Base-by-base conservation (phyloP, 1,140 invertebrate species). In the Brachionus manjavacas region DNA sequence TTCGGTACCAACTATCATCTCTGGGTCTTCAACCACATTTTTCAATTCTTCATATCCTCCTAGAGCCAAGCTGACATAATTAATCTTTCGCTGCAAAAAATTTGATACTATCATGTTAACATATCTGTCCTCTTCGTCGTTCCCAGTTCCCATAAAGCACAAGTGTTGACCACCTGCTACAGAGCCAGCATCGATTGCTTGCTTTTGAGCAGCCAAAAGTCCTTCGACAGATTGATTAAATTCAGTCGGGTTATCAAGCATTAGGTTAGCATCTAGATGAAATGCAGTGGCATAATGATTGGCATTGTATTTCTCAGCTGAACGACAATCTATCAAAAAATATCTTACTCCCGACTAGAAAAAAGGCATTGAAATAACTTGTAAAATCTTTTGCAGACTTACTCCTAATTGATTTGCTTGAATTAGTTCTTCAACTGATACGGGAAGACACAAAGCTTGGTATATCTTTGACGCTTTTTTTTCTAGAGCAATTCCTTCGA, bases 101-200 rank as follows among this genome's bases (percentile, higher is more conserved):
- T 95, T 95, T 8, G 96, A 95, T 9, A 99, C 94, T 31, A 98
- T 96, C 97, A 99, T 99, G 87, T 98, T 94, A 4, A 97, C 95
- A 89, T 96, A 97, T 87, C 94, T 94, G 89, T 99, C 97, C 90
- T 98, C 96, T 88, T 97, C 95, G 87, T 95, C 93, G 95, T 94
- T 86, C 94, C 93, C 41, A 86, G 95, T 97, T 72, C 97, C 97
- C 86, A 99, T 92, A 89, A 99, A 98, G 89, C 96, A 98, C 68
- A 99, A 91, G 89, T 99, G 97, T 90, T 99, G 95, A 28, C 96
- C 96, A 83, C 94, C 95, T 28, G 95, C 95, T 85, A 93, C 92
- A 0, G 95, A 95, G 41, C 94, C 94, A 79, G 94, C 94, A 68
- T 93, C 93, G 46, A 97, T 91, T 1, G 96, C 94, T 88, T 97